A percentile compares a stretch with the other conserved stretches of the same genome.
Evolutionary conservation across 2,888 invertebrate species (phyloP).

Genomic region (Ephialtes manifestator): DNA sequence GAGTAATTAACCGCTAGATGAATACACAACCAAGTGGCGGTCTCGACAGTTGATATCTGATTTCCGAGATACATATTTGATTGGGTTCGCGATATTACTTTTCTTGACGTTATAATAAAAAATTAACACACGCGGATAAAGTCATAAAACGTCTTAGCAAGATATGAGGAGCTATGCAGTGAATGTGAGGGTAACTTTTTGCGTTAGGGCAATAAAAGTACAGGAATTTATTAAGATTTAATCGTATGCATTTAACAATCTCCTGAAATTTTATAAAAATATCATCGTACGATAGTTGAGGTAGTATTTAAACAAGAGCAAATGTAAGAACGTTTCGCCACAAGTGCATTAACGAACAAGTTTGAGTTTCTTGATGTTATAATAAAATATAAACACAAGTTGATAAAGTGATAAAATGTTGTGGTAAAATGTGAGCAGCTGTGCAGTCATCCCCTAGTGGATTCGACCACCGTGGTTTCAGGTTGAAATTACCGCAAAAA

Average conservation of each 20-base stretch:
- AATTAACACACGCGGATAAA: not conserved
- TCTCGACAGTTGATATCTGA: constrained; percentile 20
- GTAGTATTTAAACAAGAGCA: no score
- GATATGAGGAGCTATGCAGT: not conserved
- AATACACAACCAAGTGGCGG: constrained; percentile 30
- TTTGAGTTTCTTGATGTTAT: no score
- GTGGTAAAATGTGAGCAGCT: no score
- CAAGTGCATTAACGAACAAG: no score
- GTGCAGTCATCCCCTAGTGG: no score
- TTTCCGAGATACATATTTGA: constrained; percentile 68
- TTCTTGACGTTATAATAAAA: not conserved
- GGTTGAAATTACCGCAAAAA: no score
- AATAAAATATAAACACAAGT: no score
- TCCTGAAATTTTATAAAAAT: not conserved
- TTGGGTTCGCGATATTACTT: constrained; percentile 50
- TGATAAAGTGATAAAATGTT: no score
- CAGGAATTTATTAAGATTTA: not conserved
- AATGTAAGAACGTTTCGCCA: no score
- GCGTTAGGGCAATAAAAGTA: not conserved
- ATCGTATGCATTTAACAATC: not conserved
- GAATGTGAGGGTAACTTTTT: not conserved
- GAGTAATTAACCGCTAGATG: constrained; percentile 53
- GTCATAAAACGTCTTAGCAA: not conserved
- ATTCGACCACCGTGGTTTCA: no score
- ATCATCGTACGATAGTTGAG: no score